These are phyloP conservation scores for Cataglyphis albicans DNA, from an alignment of 2,888 invertebrate genomes.

Conservation along the genomic window DNA sequence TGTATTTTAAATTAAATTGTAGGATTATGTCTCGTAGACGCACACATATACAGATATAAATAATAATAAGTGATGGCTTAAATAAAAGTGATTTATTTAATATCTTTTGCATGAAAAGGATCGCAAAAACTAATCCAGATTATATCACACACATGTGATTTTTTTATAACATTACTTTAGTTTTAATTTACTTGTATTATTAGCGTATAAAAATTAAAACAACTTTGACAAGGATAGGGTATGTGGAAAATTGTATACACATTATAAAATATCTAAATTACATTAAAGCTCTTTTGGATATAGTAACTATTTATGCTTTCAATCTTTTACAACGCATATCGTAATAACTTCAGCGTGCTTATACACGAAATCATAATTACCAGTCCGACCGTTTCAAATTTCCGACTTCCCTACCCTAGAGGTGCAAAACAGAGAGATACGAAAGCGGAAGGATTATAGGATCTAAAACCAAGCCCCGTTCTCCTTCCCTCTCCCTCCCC, in stretches of 20 bases:
- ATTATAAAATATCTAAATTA: background rate
- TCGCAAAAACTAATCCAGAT: background rate
- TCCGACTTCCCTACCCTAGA: slow-evolving; percentile 49
- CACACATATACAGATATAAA: slow-evolving; percentile 28
- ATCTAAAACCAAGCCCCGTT: slow-evolving; percentile 65
- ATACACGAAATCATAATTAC: slow-evolving; percentile 51
- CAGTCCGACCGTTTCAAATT: slow-evolving; percentile 55
- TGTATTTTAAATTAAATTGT: slow-evolving; percentile 56
- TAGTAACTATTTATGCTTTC: slow-evolving; percentile 13
- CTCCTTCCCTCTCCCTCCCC: background rate
- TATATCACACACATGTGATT: background rate
- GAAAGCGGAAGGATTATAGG: slow-evolving; percentile 67
- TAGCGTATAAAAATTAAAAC: background rate
- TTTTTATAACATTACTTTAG: background rate
- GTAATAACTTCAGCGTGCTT: slow-evolving; percentile 34
- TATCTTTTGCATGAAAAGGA: slow-evolving; percentile 19
- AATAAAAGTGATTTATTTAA: slow-evolving; percentile 36
- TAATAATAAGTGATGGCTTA: slow-evolving; percentile 36
- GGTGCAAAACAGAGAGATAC: slow-evolving; percentile 57
- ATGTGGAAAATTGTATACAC: background rate
- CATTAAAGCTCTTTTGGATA: slow-evolving; percentile 4
- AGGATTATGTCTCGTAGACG: slow-evolving; percentile 44
- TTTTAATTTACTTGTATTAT: slow-evolving; percentile 1
- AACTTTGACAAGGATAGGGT: background rate
- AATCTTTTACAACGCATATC: slow-evolving; percentile 42